Evolutionary conservation across 2,888 invertebrate genomes (phyloP).

Genomic region (Copidosoma aretas): DNA sequence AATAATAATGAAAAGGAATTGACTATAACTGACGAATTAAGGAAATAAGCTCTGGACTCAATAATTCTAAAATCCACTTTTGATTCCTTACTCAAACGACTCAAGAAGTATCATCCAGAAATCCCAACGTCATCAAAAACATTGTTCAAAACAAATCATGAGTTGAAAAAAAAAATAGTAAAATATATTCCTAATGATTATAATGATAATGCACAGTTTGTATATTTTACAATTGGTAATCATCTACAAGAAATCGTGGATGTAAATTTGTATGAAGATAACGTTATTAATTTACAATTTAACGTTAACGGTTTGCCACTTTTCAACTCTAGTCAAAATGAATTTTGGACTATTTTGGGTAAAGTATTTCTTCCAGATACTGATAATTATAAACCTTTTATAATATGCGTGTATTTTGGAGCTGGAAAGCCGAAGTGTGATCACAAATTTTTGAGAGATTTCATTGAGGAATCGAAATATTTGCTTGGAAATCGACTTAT

Average conservation of each 20-base stretch:
- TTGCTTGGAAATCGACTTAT: conserved; percentile 17
- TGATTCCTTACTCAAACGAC: no score
- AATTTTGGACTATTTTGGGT: conserved; percentile 18
- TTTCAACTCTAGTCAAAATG: background rate
- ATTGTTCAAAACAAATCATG: background rate
- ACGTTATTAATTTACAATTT: conserved; percentile 1
- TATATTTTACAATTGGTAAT: conserved; percentile 1
- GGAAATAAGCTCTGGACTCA: background rate
- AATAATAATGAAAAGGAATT: background rate
- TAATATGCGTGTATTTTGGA: conserved; percentile 37
- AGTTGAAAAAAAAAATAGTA: background rate
- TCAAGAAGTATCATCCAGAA: background rate
- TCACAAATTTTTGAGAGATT: conserved; percentile 27
- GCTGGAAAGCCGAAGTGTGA: conserved; percentile 34
- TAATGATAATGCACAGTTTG: no score
- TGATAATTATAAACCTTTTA: conserved; percentile 27
- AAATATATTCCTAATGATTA: background rate
- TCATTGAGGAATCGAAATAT: conserved; percentile 24
- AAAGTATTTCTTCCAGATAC: background rate
- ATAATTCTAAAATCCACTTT: background rate
- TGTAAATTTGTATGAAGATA: background rate
- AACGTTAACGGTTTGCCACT: background rate
- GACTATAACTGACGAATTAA: background rate
- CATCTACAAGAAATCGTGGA: background rate
- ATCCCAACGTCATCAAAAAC: conserved; percentile 1